Base-by-base conservation (phyloP, 37 sponge, comb jelly and placozoan species). In the Haliclona indistincta region DNA sequence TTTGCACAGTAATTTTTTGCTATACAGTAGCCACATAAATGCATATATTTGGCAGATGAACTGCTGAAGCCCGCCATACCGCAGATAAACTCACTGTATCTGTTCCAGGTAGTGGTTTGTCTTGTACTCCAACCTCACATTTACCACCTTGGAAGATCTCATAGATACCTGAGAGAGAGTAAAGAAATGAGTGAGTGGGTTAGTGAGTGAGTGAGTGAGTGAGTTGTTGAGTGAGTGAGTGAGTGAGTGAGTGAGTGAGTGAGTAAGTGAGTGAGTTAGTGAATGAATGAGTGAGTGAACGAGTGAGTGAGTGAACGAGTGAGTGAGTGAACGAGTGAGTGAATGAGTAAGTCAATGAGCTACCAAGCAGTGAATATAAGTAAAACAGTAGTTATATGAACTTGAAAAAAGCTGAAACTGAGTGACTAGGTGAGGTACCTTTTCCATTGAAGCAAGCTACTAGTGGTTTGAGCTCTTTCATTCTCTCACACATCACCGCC, bases 381-480 rank as follows among this genome's bases (percentile, higher is more conserved):
- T 34, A 68, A 34, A 23, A 10, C 6, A 35, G 60, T 19, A 25
- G 19, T 61, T 26, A 17, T 43, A 43, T 47, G 54, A 71, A 23
- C 73, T 49, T n/a, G 11, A 68, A 33, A 68, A 15, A 44, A 25
- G 52, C 20, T 47, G 13, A 47, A 40, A 62, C 62, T 0, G 39
- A 19, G 44, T 11, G 23, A 67, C 56, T 39, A 47, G 15, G 15
- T 17, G 51, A 47, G 51, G 29, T 43, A 45, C 89, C 94, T 70
- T 96, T 96, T 0, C 97, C 94, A 76, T 96, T 96, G 67, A 96
- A 96, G 42, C 94, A 93, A 38, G 77, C 87, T 5, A 96, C 77
- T 39, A 88, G 38, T 45, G 97, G 97, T 43, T 83, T 85, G 19
- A 89, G 64, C 44, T 89, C 86, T 44, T 71, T 70, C 81, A 96